Evolutionary conservation across 2,888 invertebrate genomes (phyloP), one percentile per base, ranked within the genome.

Genomic region (Seira musarum): DNA sequence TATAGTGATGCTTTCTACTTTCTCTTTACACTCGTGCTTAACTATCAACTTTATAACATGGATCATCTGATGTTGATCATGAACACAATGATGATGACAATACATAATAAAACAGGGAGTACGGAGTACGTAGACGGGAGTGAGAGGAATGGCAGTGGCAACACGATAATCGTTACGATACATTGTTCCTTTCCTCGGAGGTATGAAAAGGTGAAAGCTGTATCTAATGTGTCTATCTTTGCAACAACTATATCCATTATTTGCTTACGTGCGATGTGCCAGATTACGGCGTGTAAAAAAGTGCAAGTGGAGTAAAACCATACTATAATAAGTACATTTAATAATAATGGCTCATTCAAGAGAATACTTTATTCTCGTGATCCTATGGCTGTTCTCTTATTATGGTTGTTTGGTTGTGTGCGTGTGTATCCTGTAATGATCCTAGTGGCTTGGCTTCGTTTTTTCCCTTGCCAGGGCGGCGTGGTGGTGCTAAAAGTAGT

Each of bases 321-420:
- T n/a, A n/a, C n/a, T n/a, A 49, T 49, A 49, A 49, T 49, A 49
- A 49, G 49, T 49, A 49, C 49, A 49, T 49, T 49, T 49, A 49
- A 66, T 71, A 72, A 71, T 60, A 72, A 71, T 67, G 46, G 71
- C 46, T 71, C 49, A 60, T 69, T 78, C 24, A 66, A 19, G 17
- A 49, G 49, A 49, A 49, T 35, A 40, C 66, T 66, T 30, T 64
- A 25, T 64, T 25, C 24, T 64, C 30, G n/a, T 64, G 21, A 21
- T 49, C 17, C 15, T 78, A 22, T 68, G 67, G 30, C 19, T 49
- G 49, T 68, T 40, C 57, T 68, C 66, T 24, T 57, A 57, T 71
- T 71, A 71, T 78, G 70, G 64, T 17, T 63, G 65, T 40, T 66
- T 49, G 49, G 3, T 3, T 49, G 49, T 49, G 49, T 49, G 49